A percentile compares a stretch with the other conserved stretches of the same genome.
These are phyloP conservation scores for Lepisosteus oculatus DNA, from an alignment of 2,113 vertebrate genomes.

Conservation along the genomic window DNA sequence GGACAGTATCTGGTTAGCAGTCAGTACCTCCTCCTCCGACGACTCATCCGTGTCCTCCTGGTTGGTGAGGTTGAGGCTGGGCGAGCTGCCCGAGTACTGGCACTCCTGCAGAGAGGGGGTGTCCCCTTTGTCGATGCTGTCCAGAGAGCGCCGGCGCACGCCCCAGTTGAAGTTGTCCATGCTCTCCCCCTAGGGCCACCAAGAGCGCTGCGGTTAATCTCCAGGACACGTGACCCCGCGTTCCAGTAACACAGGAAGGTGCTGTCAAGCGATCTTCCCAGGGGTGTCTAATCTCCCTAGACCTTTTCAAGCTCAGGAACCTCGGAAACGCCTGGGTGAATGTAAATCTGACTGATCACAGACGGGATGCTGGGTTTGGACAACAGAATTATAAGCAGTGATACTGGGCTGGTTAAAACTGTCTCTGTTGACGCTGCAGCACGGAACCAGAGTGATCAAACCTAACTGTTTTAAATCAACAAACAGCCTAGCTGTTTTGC, in stretches of 20 bases:
- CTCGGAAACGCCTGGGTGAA: neutral
- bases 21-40: constrained; percentile 95
- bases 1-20: constrained; percentile 92
- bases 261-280: too few relatives aligned
- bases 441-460: too few relatives aligned
- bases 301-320: neutral
- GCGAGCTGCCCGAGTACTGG: constrained; percentile 90
- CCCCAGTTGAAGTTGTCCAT: constrained; percentile 99
- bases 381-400: too few relatives aligned
- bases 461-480: too few relatives aligned
- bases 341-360: too few relatives aligned
- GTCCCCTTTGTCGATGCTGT: constrained; percentile 97
- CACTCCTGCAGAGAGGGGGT: constrained; percentile 92
- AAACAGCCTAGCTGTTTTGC: too few relatives aligned
- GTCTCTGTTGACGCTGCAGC: too few relatives aligned
- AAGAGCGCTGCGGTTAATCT: constrained; percentile 21
- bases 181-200: constrained; percentile 85
- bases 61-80: constrained; percentile 94
- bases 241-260: too few relatives aligned
- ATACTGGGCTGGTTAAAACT: too few relatives aligned
- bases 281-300: neutral
- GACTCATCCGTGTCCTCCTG: constrained; percentile 98
- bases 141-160: constrained; percentile 90
- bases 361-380: too few relatives aligned
- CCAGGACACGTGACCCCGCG: too few relatives aligned